Percentiles rank a stretch among this genome's conserved stretches.
Evolutionary conservation across 2,113 vertebrate genomes (phyloP).

Genomic region (Anguilla japonica): DNA sequence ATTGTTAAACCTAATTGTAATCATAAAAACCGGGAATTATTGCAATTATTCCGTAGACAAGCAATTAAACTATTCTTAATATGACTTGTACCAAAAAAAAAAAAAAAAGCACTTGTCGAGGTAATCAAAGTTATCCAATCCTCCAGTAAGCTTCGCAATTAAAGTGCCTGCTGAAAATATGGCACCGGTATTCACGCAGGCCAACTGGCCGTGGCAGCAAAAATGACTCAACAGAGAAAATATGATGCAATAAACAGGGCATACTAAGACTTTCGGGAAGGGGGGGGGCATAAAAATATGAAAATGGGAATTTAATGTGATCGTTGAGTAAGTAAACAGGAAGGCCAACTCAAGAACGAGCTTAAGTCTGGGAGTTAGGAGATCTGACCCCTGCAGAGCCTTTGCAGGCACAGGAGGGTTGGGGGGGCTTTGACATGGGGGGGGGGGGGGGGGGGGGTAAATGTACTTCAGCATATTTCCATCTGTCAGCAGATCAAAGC

Average conservation of each 20-base stretch:
- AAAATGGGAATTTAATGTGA: constrained; percentile 53
- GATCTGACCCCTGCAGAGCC: constrained; percentile 49
- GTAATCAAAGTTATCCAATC: constrained; percentile 11
- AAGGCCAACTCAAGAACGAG: constrained; percentile 40
- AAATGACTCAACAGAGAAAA: neutral
- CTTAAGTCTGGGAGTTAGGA: constrained; percentile 42
- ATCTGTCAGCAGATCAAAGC: constrained; percentile 60
- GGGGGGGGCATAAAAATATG: constrained; percentile 44
- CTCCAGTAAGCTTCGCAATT: neutral
- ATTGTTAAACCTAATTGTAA: constrained; percentile 2
- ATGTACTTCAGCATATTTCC: constrained; percentile 31
- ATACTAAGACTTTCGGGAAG: constrained; percentile 37
- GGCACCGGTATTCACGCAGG: neutral
- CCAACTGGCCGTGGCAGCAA: constrained; percentile 19
- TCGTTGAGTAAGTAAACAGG: constrained; percentile 57
- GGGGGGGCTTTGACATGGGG: constrained; percentile 39
- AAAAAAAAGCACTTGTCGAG: neutral
- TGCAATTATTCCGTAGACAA: neutral
- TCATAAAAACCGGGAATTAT: neutral
- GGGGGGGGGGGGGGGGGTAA: constrained; percentile 7
- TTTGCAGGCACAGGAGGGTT: constrained; percentile 50
- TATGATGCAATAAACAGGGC: neutral
- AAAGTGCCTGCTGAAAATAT: neutral
- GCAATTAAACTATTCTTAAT: constrained; percentile 22
- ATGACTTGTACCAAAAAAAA: neutral